Evolutionary conservation across 2,888 invertebrate species (phyloP).

Genomic region (Ornithoptera alexandrae): DNA sequence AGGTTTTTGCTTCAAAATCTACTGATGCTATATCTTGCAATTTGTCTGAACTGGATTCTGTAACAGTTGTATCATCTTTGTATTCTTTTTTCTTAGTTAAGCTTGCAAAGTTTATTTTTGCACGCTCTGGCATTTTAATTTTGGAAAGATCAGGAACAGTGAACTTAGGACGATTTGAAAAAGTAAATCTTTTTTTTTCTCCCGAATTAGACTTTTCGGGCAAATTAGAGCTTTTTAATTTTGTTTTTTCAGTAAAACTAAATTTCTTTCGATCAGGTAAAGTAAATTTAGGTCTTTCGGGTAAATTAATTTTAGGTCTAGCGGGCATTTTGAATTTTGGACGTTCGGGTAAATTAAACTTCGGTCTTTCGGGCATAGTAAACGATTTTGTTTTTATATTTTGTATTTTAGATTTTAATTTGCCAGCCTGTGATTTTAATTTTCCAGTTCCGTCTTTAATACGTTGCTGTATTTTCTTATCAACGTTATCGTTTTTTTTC

Average conservation of each 20-base stretch:
- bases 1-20: slow-evolving; percentile 87
- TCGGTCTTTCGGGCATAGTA: slow-evolving; percentile 76
- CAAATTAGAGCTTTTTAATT: slow-evolving; percentile 72
- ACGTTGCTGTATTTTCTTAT: slow-evolving; percentile 82
- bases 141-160: slow-evolving; percentile 78
- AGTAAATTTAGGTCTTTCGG: slow-evolving; percentile 80
- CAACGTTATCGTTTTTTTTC: slow-evolving; percentile 73
- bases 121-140: slow-evolving; percentile 80
- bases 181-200: slow-evolving; percentile 81
- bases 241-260: slow-evolving; percentile 82
- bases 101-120: slow-evolving; percentile 83
- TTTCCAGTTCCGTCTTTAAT: slow-evolving; percentile 85
- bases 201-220: slow-evolving; percentile 78
- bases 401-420: slow-evolving; percentile 84
- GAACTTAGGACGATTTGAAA: slow-evolving; percentile 81
- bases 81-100: slow-evolving; percentile 76
- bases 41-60: slow-evolving; percentile 56
- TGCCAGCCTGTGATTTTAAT: slow-evolving; percentile 85
- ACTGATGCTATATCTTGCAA: slow-evolving; percentile 79
- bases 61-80: slow-evolving; percentile 58
- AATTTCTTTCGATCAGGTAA: slow-evolving; percentile 82
- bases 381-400: slow-evolving; percentile 81
- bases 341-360: slow-evolving; percentile 80
- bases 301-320: slow-evolving; percentile 77
- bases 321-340: slow-evolving; percentile 75